phyloP scores from a whole-genome alignment of 1,140 invertebrate genomes.

The Gryon sp. region DNA sequence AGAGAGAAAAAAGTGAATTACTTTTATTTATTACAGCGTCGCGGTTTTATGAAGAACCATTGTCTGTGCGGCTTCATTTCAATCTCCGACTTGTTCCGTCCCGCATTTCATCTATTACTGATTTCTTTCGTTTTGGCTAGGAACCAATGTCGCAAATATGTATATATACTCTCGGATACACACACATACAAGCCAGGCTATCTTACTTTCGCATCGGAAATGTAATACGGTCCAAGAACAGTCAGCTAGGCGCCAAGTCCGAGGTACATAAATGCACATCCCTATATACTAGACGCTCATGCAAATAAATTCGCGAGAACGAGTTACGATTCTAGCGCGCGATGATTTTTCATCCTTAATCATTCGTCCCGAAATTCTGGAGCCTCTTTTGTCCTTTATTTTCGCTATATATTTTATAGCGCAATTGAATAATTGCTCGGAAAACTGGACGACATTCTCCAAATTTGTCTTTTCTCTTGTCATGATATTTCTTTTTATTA shows the following conservation, averaged over 20 bases:
- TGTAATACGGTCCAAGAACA: slow-evolving; percentile 64
- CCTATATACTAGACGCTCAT: slow-evolving; percentile 49
- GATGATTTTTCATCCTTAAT: slow-evolving; percentile 54
- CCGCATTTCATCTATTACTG: slow-evolving; percentile 42
- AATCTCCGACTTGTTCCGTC: slow-evolving; percentile 17
- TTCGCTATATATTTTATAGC: slow-evolving; percentile 13
- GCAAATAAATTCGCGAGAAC: slow-evolving; percentile 54
- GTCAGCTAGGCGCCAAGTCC: slow-evolving; percentile 71
- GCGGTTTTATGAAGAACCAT: slow-evolving; percentile 48
- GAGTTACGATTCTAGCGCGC: slow-evolving; percentile 41
- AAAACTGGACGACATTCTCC: too few relatives aligned
- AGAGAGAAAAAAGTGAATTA: slow-evolving; percentile 19
- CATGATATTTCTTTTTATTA: too few relatives aligned
- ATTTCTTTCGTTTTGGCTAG: slow-evolving; percentile 58
- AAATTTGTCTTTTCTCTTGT: too few relatives aligned
- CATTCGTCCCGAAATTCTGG: slow-evolving; percentile 38
- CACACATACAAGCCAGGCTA: slow-evolving; percentile 11
- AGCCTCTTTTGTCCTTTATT: slow-evolving; percentile 22
- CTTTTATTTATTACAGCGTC: slow-evolving; percentile 43
- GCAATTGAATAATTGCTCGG: slow-evolving; percentile 1
- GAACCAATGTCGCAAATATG: slow-evolving; percentile 56
- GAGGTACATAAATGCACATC: slow-evolving; percentile 55
- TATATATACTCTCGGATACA: slow-evolving; percentile 1
- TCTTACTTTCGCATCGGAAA: slow-evolving; percentile 59
- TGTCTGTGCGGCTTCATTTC: slow-evolving; percentile 52